Evolutionary conservation across 2,113 vertebrate genomes (phyloP), one percentile per base, ranked within the genome.

Genomic region (Naja naja): DNA sequence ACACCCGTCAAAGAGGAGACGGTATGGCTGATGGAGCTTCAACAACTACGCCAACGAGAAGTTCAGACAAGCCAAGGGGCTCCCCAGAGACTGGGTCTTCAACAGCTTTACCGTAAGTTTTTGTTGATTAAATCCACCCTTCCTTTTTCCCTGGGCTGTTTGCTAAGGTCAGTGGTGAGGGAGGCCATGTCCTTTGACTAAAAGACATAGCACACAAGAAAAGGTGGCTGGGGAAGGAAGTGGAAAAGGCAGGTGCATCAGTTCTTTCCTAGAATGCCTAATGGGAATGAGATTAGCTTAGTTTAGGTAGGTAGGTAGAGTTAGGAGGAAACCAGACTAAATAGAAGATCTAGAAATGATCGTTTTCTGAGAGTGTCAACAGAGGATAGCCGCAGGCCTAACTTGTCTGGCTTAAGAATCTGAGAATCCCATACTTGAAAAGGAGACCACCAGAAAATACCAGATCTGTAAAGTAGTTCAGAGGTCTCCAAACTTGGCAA

Each of bases 51-150:
- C 99, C 97, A 99, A 99, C 20, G 96, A 98, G 94, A 97, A 95
- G n/a, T 97, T 98, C 96, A 94, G 91, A 39, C 95, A 95, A 93
- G 87, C 93, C 93, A 98, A 96, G 22, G 97, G 96, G 43, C 98
- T 99, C 95, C 98, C 98, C 23, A 96, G 96, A 93, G 98, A 99
- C 96, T 99, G 99, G 98, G 98, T 98, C 95, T 96, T 98, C 94
- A 98, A 97, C 16, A 90, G 95, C 92, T 98, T 99, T 89, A 96
- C 98, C 25, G 98, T 99, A 88, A 96, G 98, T 95, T 49, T 23
- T 23, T 6, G 6, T 39, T 81, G 2, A 3, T 81, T 39, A 20
- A 81, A 81, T 20, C 74, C 34, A 43, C 22, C 7, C 18, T 43
- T 81, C 39, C 2, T 8, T 81, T 3, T 3, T 9, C 58, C 58